Conservation (phyloP, 2,888 invertebrate species). For the Balanococcus diminutus region DNA sequence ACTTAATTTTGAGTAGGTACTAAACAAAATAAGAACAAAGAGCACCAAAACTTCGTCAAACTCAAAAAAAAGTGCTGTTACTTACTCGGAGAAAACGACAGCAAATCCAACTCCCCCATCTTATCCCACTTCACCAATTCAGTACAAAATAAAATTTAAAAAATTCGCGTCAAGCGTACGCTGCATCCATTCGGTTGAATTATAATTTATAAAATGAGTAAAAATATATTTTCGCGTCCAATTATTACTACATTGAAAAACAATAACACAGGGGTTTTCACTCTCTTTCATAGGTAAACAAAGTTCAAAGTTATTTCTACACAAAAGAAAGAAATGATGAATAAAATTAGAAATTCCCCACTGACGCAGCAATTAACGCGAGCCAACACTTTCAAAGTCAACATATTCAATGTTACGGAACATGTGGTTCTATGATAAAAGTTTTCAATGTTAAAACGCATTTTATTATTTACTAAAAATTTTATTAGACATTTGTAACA, state of each 20-base stretch:
- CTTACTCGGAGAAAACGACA: background rate
- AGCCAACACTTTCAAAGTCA: constrained; percentile 20
- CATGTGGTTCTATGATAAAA: background rate
- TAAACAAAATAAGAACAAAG: too few species aligned
- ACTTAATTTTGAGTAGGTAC: too few species aligned
- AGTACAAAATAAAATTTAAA: background rate
- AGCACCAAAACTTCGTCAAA: background rate
- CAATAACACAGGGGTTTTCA: background rate
- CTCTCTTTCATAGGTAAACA: background rate
- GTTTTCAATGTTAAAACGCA: background rate
- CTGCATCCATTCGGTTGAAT: background rate
- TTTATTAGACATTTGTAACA: background rate
- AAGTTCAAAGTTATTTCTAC: background rate
- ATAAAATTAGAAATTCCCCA: background rate
- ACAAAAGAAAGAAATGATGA: background rate
- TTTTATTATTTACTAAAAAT: background rate
- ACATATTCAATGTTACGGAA: constrained; percentile 15
- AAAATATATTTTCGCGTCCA: background rate
- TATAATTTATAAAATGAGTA: background rate
- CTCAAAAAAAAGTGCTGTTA: background rate
- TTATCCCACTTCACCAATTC: background rate
- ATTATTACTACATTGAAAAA: background rate
- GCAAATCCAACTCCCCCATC: background rate
- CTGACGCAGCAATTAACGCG: background rate
- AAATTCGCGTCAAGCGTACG: background rate